Percentiles rank a stretch among this genome's conserved stretches.
These are phyloP conservation scores for Vanessa tameamea DNA, from an alignment of 1,140 invertebrate species.

Conservation along the genomic window DNA sequence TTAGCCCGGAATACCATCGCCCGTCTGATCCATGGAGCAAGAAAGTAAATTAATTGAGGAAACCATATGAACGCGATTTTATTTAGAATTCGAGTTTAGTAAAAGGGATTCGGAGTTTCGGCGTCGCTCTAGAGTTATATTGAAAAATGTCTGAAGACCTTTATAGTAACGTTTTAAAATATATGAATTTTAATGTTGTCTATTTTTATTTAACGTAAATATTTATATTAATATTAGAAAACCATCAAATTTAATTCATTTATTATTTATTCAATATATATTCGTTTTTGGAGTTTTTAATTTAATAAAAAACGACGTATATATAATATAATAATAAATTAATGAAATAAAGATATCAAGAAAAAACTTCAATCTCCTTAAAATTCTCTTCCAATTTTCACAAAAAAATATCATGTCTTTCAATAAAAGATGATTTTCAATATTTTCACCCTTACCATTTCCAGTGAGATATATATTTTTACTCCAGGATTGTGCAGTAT, in stretches of 20 bases:
- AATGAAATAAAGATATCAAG: neutral
- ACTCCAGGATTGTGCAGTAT: conserved; percentile 54
- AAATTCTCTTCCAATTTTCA: neutral
- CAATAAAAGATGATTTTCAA: neutral
- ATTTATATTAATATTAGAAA: too few relatives aligned
- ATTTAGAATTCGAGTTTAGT: conserved; percentile 36
- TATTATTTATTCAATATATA: too few relatives aligned
- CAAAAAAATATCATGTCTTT: conserved; percentile 4
- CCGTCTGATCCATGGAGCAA: conserved; percentile 46
- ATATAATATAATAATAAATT: too few relatives aligned
- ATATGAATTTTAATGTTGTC: neutral
- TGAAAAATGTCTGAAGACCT: neutral
- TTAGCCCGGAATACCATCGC: conserved; percentile 58
- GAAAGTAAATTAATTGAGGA: conserved; percentile 46
- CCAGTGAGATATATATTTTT: conserved; percentile 49
- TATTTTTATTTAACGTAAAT: neutral
- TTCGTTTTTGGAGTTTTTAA: too few relatives aligned
- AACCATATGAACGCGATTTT: conserved; percentile 38
- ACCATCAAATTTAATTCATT: too few relatives aligned
- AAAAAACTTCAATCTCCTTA: neutral
- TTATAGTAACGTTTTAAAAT: neutral
- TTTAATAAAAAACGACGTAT: too few relatives aligned
- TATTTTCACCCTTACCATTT: conserved; percentile 33
- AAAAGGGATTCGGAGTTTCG: conserved; percentile 27
- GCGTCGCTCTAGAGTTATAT: neutral